Evolutionary conservation across 2,113 vertebrate species (phyloP), one percentile per base, ranked within the genome.

Genomic region (Hippocampus comes): DNA sequence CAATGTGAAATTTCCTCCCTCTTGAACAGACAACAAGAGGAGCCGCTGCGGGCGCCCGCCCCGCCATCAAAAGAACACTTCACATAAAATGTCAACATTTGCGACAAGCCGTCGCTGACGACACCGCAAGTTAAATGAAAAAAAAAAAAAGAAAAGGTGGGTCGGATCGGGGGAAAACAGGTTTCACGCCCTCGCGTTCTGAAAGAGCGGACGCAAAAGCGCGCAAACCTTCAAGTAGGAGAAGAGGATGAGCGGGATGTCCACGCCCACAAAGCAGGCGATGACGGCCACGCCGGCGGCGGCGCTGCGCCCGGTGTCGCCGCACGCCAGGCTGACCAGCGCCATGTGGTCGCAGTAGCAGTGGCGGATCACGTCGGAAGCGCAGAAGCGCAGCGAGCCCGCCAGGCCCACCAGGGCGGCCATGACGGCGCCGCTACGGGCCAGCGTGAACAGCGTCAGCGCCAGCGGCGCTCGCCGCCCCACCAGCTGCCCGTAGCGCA

Each of bases 311-410:
- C 11, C 63, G 0, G 84, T 92, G 72, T 63, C 78, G 65, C 48
- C 88, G 10, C 93, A 93, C 0, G 91, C 90, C 72, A 94, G 75
- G 69, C 89, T 89, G n/a, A 92, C 92, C 70, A 93, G 84, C 9
- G 91, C 92, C 93, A 93, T 93, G 88, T 93, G 91, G 77, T 94
- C 93, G 10, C 93, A 94, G 83, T 94, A 94, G 49, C 82, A 89
- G 64, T 94, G 92, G 38, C 46, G 20, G 63, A 94, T 93, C 4
- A 76, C 18, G 63, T 89, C 81, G 23, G 90, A 91, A 10, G 53
- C 43, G 30, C 93, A 93, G 76, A 91, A 94, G 27, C 43, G 63
- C 72, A 92, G 84, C 0, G 92, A 84, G n/a, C 73, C 78, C 0
- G 89, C 92, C 76, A 94, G 71, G 7, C 49, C 79, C 2, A 94